Evolutionary conservation across 2,888 invertebrate genomes (phyloP), one percentile per base, ranked within the genome.

Genomic region (Thecophora atra): DNA sequence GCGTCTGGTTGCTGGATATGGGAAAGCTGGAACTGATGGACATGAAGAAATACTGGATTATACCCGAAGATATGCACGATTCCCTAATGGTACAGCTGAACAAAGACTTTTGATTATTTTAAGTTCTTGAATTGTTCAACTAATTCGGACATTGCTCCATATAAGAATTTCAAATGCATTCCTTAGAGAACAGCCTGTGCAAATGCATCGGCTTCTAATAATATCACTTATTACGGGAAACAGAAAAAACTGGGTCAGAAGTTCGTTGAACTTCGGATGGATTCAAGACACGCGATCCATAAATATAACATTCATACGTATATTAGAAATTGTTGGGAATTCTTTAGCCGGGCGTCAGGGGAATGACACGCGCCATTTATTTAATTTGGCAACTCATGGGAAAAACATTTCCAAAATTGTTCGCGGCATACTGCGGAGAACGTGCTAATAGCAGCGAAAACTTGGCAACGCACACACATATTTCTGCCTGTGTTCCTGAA

Each of bases 1-100:
- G 80, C n/a, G 81, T 83, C 60, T 85, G 84, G 83, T 81, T 85
- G 52, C 78, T 79, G 24, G 84, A 86, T 72, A 77, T 80, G 70
- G 84, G 83, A 8, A 79, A 79, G 17, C 73, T 84, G 54, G 79
- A 81, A 73, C 72, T 81, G 62, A 79, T 83, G 3, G 76, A 81
- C 44, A 66, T 81, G 52, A 80, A 80, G 8, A 77, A 78, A 72
- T 85, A 83, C 74, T 83, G 83, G 84, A 67, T 72, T 60, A 75
- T 76, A 71, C 24, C 42, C 5, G 30, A 58, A 1, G 11, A 0
- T 6, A 1, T 68, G 26, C 21, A 58, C 13, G 42, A 58, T 24
- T 4, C 58, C 3, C 26, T 58, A 5, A 2, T 24, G 26, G 15
- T 21, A 54, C 19, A 21, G 11, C 21, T 54, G 21, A 54, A 54